Percentiles rank a stretch among this genome's conserved stretches.
These are phyloP conservation scores for Masticophis lateralis DNA, from an alignment of 2,797 vertebrate genomes.

Conservation along the genomic window DNA sequence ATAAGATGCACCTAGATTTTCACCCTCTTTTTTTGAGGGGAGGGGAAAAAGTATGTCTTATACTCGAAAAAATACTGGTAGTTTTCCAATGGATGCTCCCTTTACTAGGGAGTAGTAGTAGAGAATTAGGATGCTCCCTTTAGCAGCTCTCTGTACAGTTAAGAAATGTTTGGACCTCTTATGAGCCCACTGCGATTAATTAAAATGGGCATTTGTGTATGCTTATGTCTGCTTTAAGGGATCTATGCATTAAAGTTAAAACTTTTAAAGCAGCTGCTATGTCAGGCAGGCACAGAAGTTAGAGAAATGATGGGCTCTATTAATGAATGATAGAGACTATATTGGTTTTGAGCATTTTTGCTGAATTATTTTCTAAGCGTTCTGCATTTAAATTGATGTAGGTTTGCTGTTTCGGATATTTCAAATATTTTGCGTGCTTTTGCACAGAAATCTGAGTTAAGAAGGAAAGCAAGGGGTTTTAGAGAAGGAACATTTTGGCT, in stretches of 20 bases:
- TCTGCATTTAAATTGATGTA: neutral
- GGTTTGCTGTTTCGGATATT: neutral
- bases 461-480: neutral
- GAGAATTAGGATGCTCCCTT: neutral
- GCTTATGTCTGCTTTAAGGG: neutral
- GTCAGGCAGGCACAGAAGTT: neutral
- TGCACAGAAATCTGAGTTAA: neutral
- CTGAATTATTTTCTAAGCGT: neutral
- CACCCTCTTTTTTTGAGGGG: too few relatives aligned
- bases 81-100: neutral
- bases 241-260: neutral
- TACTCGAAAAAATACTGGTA: too few relatives aligned
- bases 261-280: neutral
- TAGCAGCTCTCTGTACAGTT: neutral
- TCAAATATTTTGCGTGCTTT: neutral
- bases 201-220: neutral
- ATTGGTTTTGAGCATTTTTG: neutral
- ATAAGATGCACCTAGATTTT: too few relatives aligned
- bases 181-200: neutral
- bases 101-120: neutral
- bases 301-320: neutral
- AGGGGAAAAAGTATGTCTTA: too few relatives aligned
- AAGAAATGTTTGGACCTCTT: neutral
- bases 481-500: neutral
- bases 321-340: neutral